Evolutionary conservation across 2,888 invertebrate species (phyloP).

Genomic region (Cantharis rustica): DNA sequence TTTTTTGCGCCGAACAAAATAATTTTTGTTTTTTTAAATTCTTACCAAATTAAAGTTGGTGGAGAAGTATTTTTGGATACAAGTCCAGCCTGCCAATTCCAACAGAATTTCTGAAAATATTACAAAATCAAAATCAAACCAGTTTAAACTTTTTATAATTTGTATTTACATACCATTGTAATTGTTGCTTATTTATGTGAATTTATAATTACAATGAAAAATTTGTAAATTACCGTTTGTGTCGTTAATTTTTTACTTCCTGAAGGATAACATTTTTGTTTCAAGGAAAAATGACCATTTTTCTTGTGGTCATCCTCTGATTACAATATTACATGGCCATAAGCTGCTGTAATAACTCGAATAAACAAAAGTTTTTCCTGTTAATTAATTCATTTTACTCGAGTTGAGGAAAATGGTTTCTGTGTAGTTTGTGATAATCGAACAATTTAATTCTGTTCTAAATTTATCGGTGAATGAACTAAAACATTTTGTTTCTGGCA

Average conservation of each 20-base stretch:
- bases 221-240: background rate
- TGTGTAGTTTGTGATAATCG: background rate
- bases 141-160: background rate
- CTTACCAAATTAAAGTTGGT: too few relatives aligned
- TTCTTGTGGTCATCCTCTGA: background rate
- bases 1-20: too few relatives aligned
- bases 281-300: background rate
- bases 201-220: background rate
- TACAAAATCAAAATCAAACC: background rate
- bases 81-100: background rate
- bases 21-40: too few relatives aligned
- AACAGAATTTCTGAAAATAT: background rate
- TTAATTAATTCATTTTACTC: background rate
- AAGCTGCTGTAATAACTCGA: background rate
- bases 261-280: background rate
- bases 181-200: background rate
- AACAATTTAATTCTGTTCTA: slow-evolving; percentile 34
- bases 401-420: background rate
- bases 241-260: background rate
- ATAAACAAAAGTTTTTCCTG: background rate
- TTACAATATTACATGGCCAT: background rate
- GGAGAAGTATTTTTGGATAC: background rate
- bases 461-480: slow-evolving; percentile 48
- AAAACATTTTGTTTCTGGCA: slow-evolving; percentile 28
- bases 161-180: background rate